Base-by-base conservation (phyloP, 2,797 vertebrate species). In the Rhyacichthys aspro region DNA sequence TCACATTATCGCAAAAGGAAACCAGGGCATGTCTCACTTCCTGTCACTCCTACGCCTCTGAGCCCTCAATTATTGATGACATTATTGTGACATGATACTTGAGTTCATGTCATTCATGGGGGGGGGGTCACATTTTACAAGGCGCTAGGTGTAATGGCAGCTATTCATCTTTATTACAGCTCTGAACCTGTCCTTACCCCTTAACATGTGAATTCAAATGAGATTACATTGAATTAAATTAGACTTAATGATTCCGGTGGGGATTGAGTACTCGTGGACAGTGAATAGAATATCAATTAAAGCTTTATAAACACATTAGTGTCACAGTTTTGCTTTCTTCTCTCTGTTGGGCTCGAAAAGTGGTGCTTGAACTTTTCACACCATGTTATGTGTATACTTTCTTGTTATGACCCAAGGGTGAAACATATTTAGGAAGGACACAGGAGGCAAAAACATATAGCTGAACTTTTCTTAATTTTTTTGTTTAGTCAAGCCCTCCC, bases 1-100 rank as follows among this genome's bases (percentile, higher is more conserved):
- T 74, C 47, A 53, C 57, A 57, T 69, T 44, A 43, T 39, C 37
- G 48, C 18, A 46, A 63, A 59, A n/a, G 48, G 58, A 43, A 45
- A n/a, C 3, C n/a, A 33, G 18, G 2, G n/a, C 16, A n/a, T 17
- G 28, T 8, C 19, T 32, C 9, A 17, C 32, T 59, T 63, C n/a
- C 8, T 16, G n/a, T 11, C 38, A 42, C n/a, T 43, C 23, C 19
- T 8, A 12, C 7, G 17, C 38, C 0, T 32, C 9, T 28, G 18
- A 11, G 52, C 4, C 14, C 38, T 18, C n/a, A n/a, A 15, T 32
- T 54, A 54, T 54, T 54, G 37, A 54, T 54, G 52, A 54, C 19
- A 19, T 33, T 41, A 39, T 53, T 18, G 39, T 16, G 37, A 38
- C 11, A 7, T 39, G 11, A 43, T 52, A 36, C 15, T 37, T 54